Conservation (phyloP, 2,888 invertebrate genomes). For the Tiliacea aurago region DNA sequence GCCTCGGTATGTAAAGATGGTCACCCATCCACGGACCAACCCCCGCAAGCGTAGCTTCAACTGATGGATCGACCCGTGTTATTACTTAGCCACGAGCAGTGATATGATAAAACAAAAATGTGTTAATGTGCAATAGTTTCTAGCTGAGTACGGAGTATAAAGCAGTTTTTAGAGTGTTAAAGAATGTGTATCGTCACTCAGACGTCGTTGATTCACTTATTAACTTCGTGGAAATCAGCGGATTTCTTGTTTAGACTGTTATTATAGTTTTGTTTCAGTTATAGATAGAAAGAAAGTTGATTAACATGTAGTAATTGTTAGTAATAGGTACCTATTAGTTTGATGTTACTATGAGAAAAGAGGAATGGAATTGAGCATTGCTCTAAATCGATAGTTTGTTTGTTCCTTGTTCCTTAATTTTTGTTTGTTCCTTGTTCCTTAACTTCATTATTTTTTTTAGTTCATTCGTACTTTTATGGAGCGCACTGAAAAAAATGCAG, state of each 20-base stretch:
- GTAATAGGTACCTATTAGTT: neutral
- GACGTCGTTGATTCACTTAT: slow-evolving; percentile 23
- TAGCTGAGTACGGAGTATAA: neutral
- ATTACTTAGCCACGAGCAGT: neutral
- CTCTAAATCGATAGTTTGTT: neutral
- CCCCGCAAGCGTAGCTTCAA: too few species aligned
- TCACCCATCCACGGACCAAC: too few species aligned
- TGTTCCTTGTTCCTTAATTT: too few species aligned
- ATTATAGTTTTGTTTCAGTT: neutral
- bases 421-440: too few species aligned
- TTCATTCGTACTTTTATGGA: too few species aligned
- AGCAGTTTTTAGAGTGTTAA: slow-evolving; percentile 8
- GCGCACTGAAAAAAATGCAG: too few species aligned
- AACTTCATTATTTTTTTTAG: too few species aligned
- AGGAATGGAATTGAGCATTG: neutral
- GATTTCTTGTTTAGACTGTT: slow-evolving; percentile 11
- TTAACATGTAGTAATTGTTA: neutral
- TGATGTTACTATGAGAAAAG: neutral
- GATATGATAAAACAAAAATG: neutral
- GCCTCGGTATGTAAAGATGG: too few species aligned
- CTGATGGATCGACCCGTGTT: too few species aligned
- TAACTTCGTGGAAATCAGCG: slow-evolving; percentile 31
- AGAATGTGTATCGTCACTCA: slow-evolving; percentile 43
- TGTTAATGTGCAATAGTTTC: neutral
- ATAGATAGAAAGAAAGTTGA: neutral